Conservation (phyloP, 2,797 vertebrate species). For the Arrhamphus sclerolepis region DNA sequence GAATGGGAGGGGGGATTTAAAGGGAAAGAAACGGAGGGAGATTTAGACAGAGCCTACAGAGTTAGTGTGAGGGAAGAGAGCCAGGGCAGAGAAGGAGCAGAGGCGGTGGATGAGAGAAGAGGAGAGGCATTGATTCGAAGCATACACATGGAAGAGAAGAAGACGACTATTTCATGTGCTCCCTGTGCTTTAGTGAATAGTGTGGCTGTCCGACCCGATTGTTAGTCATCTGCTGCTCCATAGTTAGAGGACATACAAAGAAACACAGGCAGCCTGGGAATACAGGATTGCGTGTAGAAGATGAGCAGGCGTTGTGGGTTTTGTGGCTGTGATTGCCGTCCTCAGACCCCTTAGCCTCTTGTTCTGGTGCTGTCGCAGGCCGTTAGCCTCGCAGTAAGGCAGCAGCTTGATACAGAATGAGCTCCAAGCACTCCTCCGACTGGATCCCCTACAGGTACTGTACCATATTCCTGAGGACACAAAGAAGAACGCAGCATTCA, state of each 20-base stretch:
- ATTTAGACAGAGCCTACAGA: slow-evolving; percentile 66
- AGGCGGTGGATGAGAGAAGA: slow-evolving; percentile 59
- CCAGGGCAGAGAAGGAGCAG: slow-evolving; percentile 55
- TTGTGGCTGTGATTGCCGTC: slow-evolving; percentile 74
- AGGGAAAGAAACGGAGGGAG: slow-evolving; percentile 75
- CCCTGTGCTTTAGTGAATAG: slow-evolving; percentile 50
- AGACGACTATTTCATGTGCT: slow-evolving; percentile 59
- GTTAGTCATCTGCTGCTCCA: slow-evolving; percentile 46
- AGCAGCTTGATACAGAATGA: slow-evolving; percentile 86
- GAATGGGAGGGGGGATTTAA: slow-evolving; percentile 67
- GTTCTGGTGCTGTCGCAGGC: slow-evolving; percentile 70
- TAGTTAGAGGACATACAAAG: slow-evolving; percentile 51
- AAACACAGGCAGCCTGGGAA: slow-evolving; percentile 48
- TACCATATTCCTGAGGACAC: slow-evolving; percentile 45
- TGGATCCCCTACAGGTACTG: slow-evolving; percentile 98
- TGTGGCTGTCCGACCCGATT: slow-evolving; percentile 47
- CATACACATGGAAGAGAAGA: slow-evolving; percentile 62
- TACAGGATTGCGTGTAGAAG: slow-evolving; percentile 61
- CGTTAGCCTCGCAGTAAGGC: slow-evolving; percentile 69
- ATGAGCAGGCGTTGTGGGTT: slow-evolving; percentile 77
- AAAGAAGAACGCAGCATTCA: slow-evolving; percentile 37
- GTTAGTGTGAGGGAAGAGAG: slow-evolving; percentile 57
- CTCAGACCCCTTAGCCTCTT: slow-evolving; percentile 69
- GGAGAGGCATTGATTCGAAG: slow-evolving; percentile 65
- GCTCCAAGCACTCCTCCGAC: slow-evolving; percentile 95